Percentiles rank a stretch among this genome's conserved stretches.
phyloP scores from a whole-genome alignment of 2,888 invertebrate genomes.

The Diloba caeruleocephala region DNA sequence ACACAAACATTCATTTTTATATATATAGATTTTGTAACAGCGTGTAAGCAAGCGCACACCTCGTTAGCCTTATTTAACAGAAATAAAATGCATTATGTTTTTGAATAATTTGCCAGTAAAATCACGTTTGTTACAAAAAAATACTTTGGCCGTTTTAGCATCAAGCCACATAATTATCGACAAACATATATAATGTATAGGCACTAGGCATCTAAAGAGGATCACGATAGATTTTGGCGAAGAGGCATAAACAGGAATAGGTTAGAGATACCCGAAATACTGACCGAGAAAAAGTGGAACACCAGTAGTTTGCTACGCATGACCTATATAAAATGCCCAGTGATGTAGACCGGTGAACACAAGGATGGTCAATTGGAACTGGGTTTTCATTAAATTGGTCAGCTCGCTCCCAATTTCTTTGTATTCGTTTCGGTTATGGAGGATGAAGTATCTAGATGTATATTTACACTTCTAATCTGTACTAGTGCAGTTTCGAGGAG shows the following conservation, averaged over 20 bases:
- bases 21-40: too few relatives aligned
- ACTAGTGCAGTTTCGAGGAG: slow-evolving; percentile 9
- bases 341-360: slow-evolving; percentile 23
- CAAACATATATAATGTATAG: too few relatives aligned
- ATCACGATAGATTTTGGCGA: slow-evolving; percentile 20
- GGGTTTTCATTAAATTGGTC: slow-evolving; percentile 31
- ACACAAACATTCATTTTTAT: too few relatives aligned
- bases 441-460: slow-evolving; percentile 13
- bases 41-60: too few relatives aligned
- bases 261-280: slow-evolving; percentile 53
- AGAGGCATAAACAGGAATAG: slow-evolving; percentile 50
- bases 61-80: too few relatives aligned
- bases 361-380: neutral
- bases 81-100: too few relatives aligned
- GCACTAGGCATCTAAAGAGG: too few relatives aligned
- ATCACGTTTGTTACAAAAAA: too few relatives aligned
- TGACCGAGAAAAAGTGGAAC: slow-evolving; percentile 63
- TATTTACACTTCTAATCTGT: slow-evolving; percentile 13
- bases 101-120: too few relatives aligned
- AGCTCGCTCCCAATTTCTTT: slow-evolving; percentile 23
- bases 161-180: too few relatives aligned
- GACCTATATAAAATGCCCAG: slow-evolving; percentile 63
- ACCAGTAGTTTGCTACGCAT: slow-evolving; percentile 58
- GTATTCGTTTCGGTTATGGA: slow-evolving; percentile 14
- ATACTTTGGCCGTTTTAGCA: too few relatives aligned